phyloP scores from a whole-genome alignment of 2,888 invertebrate species.

The Hermaeophaga mercurialis region DNA sequence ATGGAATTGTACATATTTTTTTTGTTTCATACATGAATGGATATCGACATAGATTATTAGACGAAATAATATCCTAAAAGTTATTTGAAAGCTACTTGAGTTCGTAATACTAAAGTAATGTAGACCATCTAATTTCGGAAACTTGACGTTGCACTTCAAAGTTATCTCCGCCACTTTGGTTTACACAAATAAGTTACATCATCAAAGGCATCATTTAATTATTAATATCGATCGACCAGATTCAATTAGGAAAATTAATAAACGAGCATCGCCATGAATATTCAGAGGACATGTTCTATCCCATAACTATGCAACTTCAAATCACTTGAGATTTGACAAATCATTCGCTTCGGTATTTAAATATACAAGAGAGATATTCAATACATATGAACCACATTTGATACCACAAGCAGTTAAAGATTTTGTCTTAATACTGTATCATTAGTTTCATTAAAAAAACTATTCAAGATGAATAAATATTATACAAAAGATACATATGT shows the following conservation, averaged over 20 bases:
- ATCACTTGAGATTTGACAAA: slow-evolving; percentile 20
- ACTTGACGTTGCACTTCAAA: slow-evolving; percentile 11
- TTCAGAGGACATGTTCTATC: slow-evolving; percentile 22
- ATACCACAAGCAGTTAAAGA: no score
- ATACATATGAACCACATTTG: no score
- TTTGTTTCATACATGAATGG: no score
- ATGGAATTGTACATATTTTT: no score
- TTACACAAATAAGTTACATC: slow-evolving; percentile 13
- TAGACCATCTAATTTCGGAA: slow-evolving; percentile 3
- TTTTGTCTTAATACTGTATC: no score
- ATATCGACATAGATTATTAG: no score
- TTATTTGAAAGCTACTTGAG: no score
- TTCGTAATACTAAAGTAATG: not conserved
- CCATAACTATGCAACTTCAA: slow-evolving; percentile 20
- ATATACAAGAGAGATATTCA: no score
- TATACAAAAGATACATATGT: no score
- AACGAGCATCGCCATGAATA: slow-evolving; percentile 32
- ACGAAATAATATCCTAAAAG: no score
- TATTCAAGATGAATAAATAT: no score
- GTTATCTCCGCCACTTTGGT: slow-evolving; percentile 2
- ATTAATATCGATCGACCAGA: slow-evolving; percentile 36
- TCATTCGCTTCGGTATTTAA: not conserved
- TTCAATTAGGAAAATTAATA: slow-evolving; percentile 37
- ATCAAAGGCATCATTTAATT: slow-evolving; percentile 21
- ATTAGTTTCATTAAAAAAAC: no score